Percentiles rank a stretch among this genome's conserved stretches.
Evolutionary conservation across 1,140 invertebrate genomes (phyloP).

Genomic region (Heliothis virescens): DNA sequence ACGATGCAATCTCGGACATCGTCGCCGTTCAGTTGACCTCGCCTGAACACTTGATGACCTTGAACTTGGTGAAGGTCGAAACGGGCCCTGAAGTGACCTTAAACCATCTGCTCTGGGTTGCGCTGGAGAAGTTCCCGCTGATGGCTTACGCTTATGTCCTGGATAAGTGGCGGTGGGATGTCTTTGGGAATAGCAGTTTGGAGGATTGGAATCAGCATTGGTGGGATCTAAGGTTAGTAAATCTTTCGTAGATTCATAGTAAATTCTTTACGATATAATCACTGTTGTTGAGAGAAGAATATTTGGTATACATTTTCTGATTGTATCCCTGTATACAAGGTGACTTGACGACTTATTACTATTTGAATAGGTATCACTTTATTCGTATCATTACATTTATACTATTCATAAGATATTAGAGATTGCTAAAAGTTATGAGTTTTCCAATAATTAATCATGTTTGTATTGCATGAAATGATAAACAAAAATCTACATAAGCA

Average conservation of each 20-base stretch:
- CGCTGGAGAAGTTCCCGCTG: constrained; percentile 89
- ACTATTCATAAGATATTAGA: too few relatives aligned
- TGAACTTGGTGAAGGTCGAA: constrained; percentile 78
- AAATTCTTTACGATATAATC: not conserved
- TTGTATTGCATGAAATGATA: not conserved
- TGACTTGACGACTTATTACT: too few relatives aligned
- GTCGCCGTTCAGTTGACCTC: constrained; percentile 88
- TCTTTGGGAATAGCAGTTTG: constrained; percentile 85
- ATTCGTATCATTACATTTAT: too few relatives aligned
- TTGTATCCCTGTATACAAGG: too few relatives aligned
- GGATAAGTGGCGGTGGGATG: constrained; percentile 87
- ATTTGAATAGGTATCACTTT: too few relatives aligned
- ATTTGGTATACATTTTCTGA: too few relatives aligned
- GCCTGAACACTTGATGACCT: constrained; percentile 85
- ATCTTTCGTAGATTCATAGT: not conserved
- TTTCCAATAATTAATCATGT: too few relatives aligned
- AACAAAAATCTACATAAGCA: too few relatives aligned
- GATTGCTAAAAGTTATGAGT: too few relatives aligned
- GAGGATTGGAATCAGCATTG: constrained; percentile 87
- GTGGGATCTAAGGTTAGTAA: constrained; percentile 87
- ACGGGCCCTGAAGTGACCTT: constrained; percentile 81
- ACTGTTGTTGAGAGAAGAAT: not conserved
- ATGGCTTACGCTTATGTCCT: constrained; percentile 87
- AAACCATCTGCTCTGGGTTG: constrained; percentile 88
- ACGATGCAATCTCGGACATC: constrained; percentile 90